phyloP scores from a whole-genome alignment of 2,113 vertebrate genomes.

The Anoplopoma fimbria region DNA sequence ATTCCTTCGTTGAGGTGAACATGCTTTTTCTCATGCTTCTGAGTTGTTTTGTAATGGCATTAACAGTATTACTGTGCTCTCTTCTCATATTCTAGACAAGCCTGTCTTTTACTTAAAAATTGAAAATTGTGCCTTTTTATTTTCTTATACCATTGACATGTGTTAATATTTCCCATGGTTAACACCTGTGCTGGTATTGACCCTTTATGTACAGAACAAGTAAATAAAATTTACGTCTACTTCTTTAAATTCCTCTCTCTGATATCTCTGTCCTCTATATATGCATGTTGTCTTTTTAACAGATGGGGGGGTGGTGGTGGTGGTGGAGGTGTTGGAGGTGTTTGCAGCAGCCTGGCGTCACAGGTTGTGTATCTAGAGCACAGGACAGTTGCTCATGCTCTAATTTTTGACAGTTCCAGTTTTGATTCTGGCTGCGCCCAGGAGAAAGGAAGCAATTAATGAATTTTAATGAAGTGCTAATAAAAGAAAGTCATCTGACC shows the following conservation, averaged over 20 bases:
- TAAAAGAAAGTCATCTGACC: slow-evolving; percentile 81
- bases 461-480: slow-evolving; percentile 86
- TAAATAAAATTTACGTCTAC: slow-evolving; percentile 94
- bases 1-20: slow-evolving; percentile 62
- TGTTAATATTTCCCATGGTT: slow-evolving; percentile 89
- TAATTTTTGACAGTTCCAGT: slow-evolving; percentile 72
- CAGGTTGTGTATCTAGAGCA: slow-evolving; percentile 73
- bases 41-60: slow-evolving; percentile 89
- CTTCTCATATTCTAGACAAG: slow-evolving; percentile 84
- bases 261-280: slow-evolving; percentile 5
- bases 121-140: slow-evolving; percentile 93
- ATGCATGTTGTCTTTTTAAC: background rate
- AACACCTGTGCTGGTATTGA: slow-evolving; percentile 87
- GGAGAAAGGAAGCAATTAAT: slow-evolving; percentile 85
- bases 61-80: slow-evolving; percentile 98
- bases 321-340: too few relatives aligned
- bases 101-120: slow-evolving; percentile 82
- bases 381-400: slow-evolving; percentile 54
- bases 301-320: slow-evolving; percentile 26
- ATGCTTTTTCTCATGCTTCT: slow-evolving; percentile 67
- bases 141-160: slow-evolving; percentile 89
- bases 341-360: slow-evolving; percentile 29
- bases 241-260: slow-evolving; percentile 75
- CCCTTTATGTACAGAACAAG: slow-evolving; percentile 87
- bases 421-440: slow-evolving; percentile 73